Percentiles rank a stretch among this genome's conserved stretches.
Evolutionary conservation across 2,888 invertebrate species (phyloP).

Genomic region (Dendrolimus houi): DNA sequence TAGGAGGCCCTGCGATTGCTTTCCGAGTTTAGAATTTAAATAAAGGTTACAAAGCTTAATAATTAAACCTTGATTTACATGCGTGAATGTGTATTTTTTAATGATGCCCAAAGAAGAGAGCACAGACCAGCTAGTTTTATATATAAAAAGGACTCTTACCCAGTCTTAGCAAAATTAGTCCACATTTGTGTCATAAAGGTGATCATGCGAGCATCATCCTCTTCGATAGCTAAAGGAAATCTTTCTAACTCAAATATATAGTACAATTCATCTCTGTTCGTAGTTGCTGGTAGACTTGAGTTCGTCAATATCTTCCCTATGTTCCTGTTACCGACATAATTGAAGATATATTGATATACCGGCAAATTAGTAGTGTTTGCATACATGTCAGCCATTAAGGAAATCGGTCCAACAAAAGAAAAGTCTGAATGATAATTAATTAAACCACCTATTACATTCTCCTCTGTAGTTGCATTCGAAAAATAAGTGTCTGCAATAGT

Average conservation of each 20-base stretch:
- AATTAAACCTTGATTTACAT: no score
- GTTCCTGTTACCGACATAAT: conserved; percentile 57
- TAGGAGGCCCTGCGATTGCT: no score
- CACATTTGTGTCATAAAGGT: conserved; percentile 69
- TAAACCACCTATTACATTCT: conserved; percentile 49
- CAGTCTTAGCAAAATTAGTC: conserved; percentile 66
- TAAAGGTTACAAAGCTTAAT: no score
- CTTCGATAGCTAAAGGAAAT: conserved; percentile 52
- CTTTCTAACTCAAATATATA: conserved; percentile 61
- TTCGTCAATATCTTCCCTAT: conserved; percentile 55
- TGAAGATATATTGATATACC: conserved; percentile 52
- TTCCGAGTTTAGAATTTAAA: no score
- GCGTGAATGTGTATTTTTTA: no score
- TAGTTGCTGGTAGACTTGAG: conserved; percentile 49
- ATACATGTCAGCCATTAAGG: conserved; percentile 49
- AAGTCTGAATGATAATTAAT: conserved; percentile 64
- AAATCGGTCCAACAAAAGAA: conserved; percentile 55
- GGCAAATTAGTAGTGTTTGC: conserved; percentile 37
- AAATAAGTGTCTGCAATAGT: conserved; percentile 55
- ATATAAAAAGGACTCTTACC: conserved; percentile 35
- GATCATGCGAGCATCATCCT: conserved; percentile 58
- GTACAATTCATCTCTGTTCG: conserved; percentile 53
- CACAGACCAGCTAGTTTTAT: neutral
- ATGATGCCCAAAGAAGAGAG: no score
- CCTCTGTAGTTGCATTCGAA: conserved; percentile 43